Percentiles rank a stretch among this genome's conserved stretches.
Evolutionary conservation across 2,888 invertebrate species (phyloP).

Genomic region (Vesta saturnalis): DNA sequence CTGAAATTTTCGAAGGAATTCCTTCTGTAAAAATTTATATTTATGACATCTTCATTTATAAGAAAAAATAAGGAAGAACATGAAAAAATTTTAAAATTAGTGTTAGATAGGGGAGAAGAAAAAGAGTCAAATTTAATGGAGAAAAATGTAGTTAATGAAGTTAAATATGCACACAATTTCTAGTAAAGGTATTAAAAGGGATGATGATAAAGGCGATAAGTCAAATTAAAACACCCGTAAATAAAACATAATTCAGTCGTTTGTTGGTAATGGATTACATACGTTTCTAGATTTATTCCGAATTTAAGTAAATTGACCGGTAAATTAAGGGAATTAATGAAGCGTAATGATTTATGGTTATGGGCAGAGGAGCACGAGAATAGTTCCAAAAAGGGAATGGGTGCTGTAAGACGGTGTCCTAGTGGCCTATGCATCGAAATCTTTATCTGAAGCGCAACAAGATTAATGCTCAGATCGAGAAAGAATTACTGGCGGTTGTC

Average conservation of each 20-base stretch:
- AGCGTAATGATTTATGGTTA: not conserved
- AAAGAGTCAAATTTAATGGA: not conserved
- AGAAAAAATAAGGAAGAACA: not conserved
- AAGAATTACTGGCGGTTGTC: too few species aligned
- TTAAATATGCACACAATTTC: too few species aligned
- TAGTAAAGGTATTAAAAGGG: too few species aligned
- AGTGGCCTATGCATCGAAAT: not conserved
- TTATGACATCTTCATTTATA: not conserved
- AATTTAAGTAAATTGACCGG: not conserved
- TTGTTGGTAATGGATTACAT: not conserved
- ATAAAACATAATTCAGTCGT: too few species aligned
- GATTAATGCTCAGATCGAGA: not conserved
- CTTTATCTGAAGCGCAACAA: not conserved
- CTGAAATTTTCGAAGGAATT: not conserved
- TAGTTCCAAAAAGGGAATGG: too few species aligned
- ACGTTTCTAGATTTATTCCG: not conserved
- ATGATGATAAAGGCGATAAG: too few species aligned
- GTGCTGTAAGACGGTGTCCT: not conserved
- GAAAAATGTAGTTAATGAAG: too few species aligned
- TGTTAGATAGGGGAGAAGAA: not conserved
- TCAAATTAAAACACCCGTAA: too few species aligned
- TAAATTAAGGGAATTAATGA: not conserved
- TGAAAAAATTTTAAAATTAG: not conserved
- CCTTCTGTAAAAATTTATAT: not conserved
- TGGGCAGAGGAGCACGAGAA: not conserved